Evolutionary conservation across 1,140 invertebrate species (phyloP), one percentile per base, ranked within the genome.

Genomic region (Brachionus manjavacas): DNA sequence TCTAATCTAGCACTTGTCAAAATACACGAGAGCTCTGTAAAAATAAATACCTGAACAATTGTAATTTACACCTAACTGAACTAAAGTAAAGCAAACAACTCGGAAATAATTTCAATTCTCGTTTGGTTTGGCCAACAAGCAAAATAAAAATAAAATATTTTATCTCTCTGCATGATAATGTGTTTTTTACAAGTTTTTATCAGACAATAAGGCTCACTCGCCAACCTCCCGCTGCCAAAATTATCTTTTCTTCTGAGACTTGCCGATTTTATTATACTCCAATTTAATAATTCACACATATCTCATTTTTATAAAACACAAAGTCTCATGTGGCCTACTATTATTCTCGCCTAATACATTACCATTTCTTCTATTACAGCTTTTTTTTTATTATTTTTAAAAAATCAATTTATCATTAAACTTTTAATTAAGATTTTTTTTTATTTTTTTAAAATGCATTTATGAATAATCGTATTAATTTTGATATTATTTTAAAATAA

Each of bases 131-230:
- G 4, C 46, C 46, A 52, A 52, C 46, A 52, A 52, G 46, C 11
- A 16, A 52, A 7, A 52, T n/a, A 20, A 60, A 60, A 31, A 68
- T 31, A 31, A 12, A 68, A 31, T 7, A 68, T 14, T 31, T n/a
- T 68, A 20, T n/a, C 11, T 39, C 68, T 16, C 68, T 72, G 68
- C 68, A 72, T 72, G 68, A 72, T 39, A 72, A 43, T 41, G 68
- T 72, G 68, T 72, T 39, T 41, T 72, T 72, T 41, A 72, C 68
- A 72, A 72, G 68, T 72, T 41, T 72, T 72, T 72, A 72, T 72
- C 68, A 72, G 6, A 16, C 68, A 72, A 41, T 72, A 68, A 68
- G 66, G 14, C 52, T 60, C 52, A 20, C 20, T 60, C 20, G 52
- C 4, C 52, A 4, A 60, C 25, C 16, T 60, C 52, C 52, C 52